phyloP scores from a whole-genome alignment of 1,140 invertebrate species.

The Lutraria rhynchaena region DNA sequence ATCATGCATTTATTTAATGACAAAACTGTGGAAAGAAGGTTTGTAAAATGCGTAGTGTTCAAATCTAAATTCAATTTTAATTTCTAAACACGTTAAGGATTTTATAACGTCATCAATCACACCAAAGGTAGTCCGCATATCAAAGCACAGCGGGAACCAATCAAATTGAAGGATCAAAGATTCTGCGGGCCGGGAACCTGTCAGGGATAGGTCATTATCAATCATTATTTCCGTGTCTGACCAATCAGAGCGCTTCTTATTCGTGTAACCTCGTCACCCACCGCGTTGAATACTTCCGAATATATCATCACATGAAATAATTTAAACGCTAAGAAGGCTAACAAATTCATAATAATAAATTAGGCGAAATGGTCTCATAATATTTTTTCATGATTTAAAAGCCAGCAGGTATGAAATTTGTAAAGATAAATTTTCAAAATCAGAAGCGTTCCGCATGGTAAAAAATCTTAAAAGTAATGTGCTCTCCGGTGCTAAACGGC shows the following conservation, averaged over 20 bases:
- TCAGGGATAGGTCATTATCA: slow-evolving; percentile 42
- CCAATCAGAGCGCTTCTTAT: slow-evolving; percentile 41
- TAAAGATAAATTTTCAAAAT: too few relatives aligned
- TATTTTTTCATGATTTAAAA: background rate
- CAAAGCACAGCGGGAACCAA: slow-evolving; percentile 55
- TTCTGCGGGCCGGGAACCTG: slow-evolving; percentile 36
- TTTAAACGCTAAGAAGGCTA: slow-evolving; percentile 2
- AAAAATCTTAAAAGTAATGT: background rate
- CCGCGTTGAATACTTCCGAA: slow-evolving; percentile 25
- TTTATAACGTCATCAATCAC: slow-evolving; percentile 54
- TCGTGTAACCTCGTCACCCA: slow-evolving; percentile 31
- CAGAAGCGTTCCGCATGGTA: too few relatives aligned
- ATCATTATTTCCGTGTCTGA: slow-evolving; percentile 6
- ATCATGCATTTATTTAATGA: too few relatives aligned
- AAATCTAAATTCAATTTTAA: slow-evolving; percentile 40
- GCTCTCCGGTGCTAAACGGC: background rate
- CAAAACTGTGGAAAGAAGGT: too few relatives aligned
- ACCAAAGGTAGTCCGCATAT: slow-evolving; percentile 13
- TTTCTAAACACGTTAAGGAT: slow-evolving; percentile 50
- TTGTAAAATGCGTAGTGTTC: too few relatives aligned
- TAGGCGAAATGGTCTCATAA: slow-evolving; percentile 18
- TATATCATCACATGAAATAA: slow-evolving; percentile 13
- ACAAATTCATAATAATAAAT: slow-evolving; percentile 47
- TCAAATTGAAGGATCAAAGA: slow-evolving; percentile 51
- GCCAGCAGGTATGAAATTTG: too few relatives aligned